phyloP scores from a whole-genome alignment of 2,888 invertebrate genomes.

The Polia nebulosa region DNA sequence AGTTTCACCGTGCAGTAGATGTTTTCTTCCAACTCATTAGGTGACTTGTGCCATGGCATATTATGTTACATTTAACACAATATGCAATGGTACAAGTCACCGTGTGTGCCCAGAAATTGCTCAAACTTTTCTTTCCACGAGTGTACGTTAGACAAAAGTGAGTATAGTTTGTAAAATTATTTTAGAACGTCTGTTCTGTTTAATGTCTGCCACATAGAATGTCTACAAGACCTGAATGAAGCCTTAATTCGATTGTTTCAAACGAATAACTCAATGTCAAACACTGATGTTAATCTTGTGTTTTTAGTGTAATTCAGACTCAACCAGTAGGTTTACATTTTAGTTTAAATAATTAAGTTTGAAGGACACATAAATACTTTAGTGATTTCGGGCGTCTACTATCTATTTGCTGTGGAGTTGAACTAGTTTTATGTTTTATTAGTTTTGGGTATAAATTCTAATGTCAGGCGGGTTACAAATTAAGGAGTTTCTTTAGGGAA shows the following conservation, averaged over 20 bases:
- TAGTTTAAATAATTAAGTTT: slow-evolving; percentile 34
- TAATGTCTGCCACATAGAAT: neutral
- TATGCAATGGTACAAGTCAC: neutral
- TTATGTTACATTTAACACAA: no score
- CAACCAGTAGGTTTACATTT: slow-evolving; percentile 13
- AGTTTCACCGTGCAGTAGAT: neutral
- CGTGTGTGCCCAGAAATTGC: neutral
- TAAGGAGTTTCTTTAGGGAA: no score
- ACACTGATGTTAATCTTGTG: slow-evolving; percentile 33
- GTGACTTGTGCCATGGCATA: no score
- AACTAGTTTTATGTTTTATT: slow-evolving; percentile 23
- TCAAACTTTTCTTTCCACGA: no score
- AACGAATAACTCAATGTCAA: slow-evolving; percentile 34
- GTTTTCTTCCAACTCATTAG: neutral
- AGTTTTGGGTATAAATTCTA: slow-evolving; percentile 19
- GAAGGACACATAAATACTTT: slow-evolving; percentile 27
- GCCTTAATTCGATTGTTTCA: slow-evolving; percentile 12
- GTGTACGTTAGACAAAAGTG: no score
- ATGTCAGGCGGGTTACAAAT: slow-evolving; percentile 8
- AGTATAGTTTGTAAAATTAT: neutral
- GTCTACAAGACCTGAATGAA: neutral
- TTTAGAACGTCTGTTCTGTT: neutral
- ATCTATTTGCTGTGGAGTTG: slow-evolving; percentile 13
- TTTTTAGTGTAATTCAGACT: slow-evolving; percentile 22
- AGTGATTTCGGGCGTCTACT: slow-evolving; percentile 14